Base-by-base conservation (phyloP, 2,797 vertebrate genomes). In the Garrulus glandarius region DNA sequence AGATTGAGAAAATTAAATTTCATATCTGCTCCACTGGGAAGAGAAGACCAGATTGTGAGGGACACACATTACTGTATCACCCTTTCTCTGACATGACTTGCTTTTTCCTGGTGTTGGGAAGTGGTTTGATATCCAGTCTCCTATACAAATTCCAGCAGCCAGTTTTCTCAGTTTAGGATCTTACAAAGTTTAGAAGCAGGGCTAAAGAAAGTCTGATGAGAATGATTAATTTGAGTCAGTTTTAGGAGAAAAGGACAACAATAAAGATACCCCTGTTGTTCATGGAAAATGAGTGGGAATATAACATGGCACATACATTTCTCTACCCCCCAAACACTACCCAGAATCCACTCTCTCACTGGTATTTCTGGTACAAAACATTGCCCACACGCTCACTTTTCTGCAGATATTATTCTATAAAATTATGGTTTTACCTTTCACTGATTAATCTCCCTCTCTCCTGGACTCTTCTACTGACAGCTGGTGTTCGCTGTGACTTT, bases 271-370 rank as follows among this genome's bases (percentile, higher is more conserved):
- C 4, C 30, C 6, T 13, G 16, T 7, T 0, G 0, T 74, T 77
- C 26, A 29, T 15, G 34, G 21, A 68, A 89, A 79, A 76, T 23
- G 37, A 37, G 8, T 13, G 12, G 32, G 29, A 44, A 63, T 11
- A 32, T 59, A 69, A 41, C 12, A 46, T 15, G 60, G 41, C 26
- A 69, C 15, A 76, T 5, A 47, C 6, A 39, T n/a, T 63, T 84
- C 46, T 49, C 41, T n/a, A 44, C 15, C 47, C 2, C 2, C 10
- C 0, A 0, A 81, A 53, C 30, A 18, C 18, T 61, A 20, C 2
- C 9, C 17, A 68, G 52, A 87, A 44, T 18, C 34, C 13, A 30
- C 29, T 71, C 0, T 0, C 69, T 59, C 23, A 29, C 15, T 53
- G 41, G 19, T 57, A 44, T 10, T 85, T 20, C 32, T 71, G 50